Conservation (phyloP, 2,113 vertebrate genomes). For the Dunckerocampus dactyliophorus region DNA sequence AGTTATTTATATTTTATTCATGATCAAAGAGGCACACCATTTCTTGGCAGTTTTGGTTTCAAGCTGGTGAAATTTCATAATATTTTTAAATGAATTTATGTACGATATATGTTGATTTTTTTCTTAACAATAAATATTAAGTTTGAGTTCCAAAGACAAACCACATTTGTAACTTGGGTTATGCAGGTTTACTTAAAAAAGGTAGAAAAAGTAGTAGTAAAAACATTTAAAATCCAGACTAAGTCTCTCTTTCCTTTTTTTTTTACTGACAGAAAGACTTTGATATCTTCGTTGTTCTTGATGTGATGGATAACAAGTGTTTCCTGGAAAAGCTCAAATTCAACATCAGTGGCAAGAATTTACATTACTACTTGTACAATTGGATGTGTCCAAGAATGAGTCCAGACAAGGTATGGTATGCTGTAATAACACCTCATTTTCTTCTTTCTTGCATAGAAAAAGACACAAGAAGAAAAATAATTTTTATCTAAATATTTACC, state of each 20-base stretch:
- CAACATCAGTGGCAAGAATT: conserved; percentile 75
- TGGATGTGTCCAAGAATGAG: conserved; percentile 92
- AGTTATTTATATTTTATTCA: no score
- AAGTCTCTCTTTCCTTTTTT: neutral
- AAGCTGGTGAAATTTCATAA: no score
- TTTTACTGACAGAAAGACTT: conserved; percentile 79
- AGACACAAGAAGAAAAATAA: neutral
- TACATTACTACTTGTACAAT: conserved; percentile 98
- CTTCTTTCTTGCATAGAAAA: neutral
- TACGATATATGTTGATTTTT: no score
- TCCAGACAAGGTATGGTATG: conserved; percentile 81
- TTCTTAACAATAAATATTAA: no score
- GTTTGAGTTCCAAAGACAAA: no score
- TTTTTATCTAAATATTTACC: neutral
- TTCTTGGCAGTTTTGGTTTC: no score
- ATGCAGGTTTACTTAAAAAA: no score
- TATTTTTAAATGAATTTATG: no score
- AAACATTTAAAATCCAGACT: neutral
- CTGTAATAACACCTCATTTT: neutral
- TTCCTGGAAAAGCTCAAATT: conserved; percentile 96
- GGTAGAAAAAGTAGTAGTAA: no score
- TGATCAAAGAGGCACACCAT: no score
- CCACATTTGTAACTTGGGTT: no score
- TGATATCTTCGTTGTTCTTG: conserved; percentile 87
- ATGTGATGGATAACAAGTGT: conserved; percentile 89